Percentiles rank a stretch among this genome's conserved stretches.
Conservation (phyloP, 2,797 vertebrate genomes). For the Brotula barbata region DNA sequence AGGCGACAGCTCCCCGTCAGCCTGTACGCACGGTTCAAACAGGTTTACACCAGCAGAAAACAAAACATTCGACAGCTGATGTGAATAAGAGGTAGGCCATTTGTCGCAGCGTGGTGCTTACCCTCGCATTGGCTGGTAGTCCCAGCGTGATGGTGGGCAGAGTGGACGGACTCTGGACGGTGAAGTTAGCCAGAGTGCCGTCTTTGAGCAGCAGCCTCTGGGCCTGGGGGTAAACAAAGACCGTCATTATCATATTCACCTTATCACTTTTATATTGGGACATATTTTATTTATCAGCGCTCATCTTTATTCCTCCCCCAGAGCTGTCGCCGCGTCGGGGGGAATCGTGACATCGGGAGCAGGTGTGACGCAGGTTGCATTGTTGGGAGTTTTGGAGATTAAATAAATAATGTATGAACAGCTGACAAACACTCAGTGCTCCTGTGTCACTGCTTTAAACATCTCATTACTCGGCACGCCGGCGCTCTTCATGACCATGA, state of each 20-base stretch:
- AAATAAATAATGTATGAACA: constrained; percentile 74
- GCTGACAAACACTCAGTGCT: constrained; percentile 57
- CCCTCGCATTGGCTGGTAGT: constrained; percentile 86
- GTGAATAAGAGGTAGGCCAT: not conserved
- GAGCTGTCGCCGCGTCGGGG: constrained; percentile 2
- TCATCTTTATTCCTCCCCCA: constrained; percentile 2
- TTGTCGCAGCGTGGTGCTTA: constrained; percentile 60
- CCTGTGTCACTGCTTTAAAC: constrained; percentile 75
- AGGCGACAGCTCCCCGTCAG: constrained; percentile 76
- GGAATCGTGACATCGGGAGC: constrained; percentile 46
- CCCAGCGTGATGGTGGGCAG: constrained; percentile 92
- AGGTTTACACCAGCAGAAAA: constrained; percentile 2
- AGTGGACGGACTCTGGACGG: constrained; percentile 79
- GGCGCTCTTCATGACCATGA: constrained; percentile 39
- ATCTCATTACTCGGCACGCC: constrained; percentile 73
- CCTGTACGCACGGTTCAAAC: constrained; percentile 68
- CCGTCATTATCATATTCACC: not conserved
- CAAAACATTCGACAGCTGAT: not conserved
- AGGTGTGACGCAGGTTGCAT: constrained; percentile 63
- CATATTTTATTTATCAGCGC: not conserved
- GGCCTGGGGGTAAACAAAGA: constrained; percentile 67
- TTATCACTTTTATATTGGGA: too few relatives aligned
- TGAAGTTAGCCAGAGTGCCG: constrained; percentile 86
- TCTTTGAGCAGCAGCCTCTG: constrained; percentile 82
- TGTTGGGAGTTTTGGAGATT: constrained; percentile 62